Evolutionary conservation across 2,888 invertebrate genomes (phyloP), one percentile per base, ranked within the genome.

Genomic region (Cheilosia soror): DNA sequence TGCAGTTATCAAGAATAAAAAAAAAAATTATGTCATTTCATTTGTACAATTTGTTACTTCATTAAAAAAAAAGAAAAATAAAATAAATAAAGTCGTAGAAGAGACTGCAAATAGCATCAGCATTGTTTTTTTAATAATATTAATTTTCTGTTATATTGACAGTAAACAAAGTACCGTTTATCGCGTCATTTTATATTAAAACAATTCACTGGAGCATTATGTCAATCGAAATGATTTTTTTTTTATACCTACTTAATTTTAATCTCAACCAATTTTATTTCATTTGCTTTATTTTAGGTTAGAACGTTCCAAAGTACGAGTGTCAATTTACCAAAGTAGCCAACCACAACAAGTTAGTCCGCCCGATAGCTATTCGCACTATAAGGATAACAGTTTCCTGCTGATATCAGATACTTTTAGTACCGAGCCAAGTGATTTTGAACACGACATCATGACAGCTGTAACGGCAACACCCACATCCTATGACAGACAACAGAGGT

Each of bases 241-340:
- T 20, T 20, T 27, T 60, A 58, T 37, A 9, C 20, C 20, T 20
- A 20, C 20, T 20, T 6, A 31, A 44, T 44, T 33, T 58, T 15
- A 25, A 44, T 60, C n/a, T 20, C 11, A 11, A 47, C 15, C 6
- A 51, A 44, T 49, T 25, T 9, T 31, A 7, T 47, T 25, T 57
- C 49, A 51, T 62, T 57, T 15, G 9, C 29, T 62, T 53, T 27
- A 0, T 55, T 94, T 57, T 94, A 96, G 96, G 93, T 95, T 95
- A 92, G 96, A 96, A 93, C 94, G 96, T 90, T 95, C 95, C 89
- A 96, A 95, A 93, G 96, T 96, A 86, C 95, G 96, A 89, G 96
- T 96, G 90, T 95, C 96, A 88, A 96, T 96, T 93, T 96, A 95
- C 93, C 96, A 96, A 93, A 96, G 96, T 92, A 96, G 94, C 91